phyloP scores from a whole-genome alignment of 2,797 vertebrate genomes.

The Caiman crocodilus region DNA sequence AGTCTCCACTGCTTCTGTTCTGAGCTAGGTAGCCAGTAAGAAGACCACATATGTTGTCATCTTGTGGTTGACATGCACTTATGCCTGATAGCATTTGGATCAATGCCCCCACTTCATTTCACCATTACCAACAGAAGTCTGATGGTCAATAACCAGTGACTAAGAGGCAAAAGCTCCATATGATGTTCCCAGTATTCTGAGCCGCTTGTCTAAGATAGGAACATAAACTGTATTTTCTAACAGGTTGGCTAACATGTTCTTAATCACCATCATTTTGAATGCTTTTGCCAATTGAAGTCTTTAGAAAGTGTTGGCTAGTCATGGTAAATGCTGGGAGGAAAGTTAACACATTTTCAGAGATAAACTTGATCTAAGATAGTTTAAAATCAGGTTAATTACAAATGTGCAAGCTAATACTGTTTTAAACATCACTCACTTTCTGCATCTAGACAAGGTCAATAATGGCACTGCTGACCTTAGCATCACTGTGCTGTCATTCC shows the following conservation, averaged over 20 bases:
- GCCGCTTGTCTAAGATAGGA: constrained; percentile 46
- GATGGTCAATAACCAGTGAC: constrained; percentile 42
- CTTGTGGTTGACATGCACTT: background rate
- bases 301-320: constrained; percentile 1
- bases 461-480: background rate
- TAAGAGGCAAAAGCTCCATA: background rate
- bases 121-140: constrained; percentile 42
- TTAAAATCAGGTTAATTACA: constrained; percentile 19
- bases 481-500: background rate
- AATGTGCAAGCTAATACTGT: background rate
- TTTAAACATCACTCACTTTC: constrained; percentile 1
- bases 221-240: constrained; percentile 37
- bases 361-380: constrained; percentile 14
- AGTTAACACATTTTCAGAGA: background rate
- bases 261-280: constrained; percentile 27
- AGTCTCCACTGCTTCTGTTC: background rate
- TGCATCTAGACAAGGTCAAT: background rate
- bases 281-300: background rate
- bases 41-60: background rate
- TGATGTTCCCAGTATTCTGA: constrained; percentile 49
- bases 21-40: background rate
- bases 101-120: background rate
- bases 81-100: constrained; percentile 1
- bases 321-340: background rate
- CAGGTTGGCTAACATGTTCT: constrained; percentile 34